Evolutionary conservation across 2,113 vertebrate genomes (phyloP).

Genomic region (Agapornis roseicollis): DNA sequence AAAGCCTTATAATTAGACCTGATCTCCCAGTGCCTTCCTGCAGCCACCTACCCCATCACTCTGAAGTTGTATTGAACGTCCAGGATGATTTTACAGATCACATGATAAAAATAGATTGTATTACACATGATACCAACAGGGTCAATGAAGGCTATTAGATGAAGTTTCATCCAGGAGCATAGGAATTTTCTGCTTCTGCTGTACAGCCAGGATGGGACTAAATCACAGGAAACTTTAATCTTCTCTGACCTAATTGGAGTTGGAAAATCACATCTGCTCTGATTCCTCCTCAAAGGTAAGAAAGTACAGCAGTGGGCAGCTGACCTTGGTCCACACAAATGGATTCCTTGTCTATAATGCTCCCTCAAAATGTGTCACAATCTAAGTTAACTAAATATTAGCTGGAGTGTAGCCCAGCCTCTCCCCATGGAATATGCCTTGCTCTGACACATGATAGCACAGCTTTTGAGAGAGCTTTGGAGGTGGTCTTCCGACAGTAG

Average conservation of each 20-base stretch:
- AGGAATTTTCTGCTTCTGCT: neutral
- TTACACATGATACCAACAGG: neutral
- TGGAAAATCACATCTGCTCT: neutral
- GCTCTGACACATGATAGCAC: neutral
- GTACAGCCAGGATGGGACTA: neutral
- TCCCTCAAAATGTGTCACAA: neutral
- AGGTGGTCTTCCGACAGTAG: neutral
- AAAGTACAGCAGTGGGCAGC: neutral
- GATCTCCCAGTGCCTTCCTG: neutral
- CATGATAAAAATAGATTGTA: neutral
- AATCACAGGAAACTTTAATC: neutral
- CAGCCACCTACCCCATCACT: neutral
- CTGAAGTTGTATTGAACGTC: neutral
- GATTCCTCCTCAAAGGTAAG: neutral
- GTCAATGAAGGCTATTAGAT: neutral
- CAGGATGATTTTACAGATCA: neutral
- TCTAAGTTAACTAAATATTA: neutral
- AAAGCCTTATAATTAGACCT: neutral
- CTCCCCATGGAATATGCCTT: neutral
- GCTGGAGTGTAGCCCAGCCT: neutral
- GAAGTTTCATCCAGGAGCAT: neutral
- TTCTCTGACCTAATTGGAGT: neutral
- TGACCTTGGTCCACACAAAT: neutral
- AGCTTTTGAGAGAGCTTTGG: neutral
- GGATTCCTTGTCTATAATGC: neutral